These are phyloP conservation scores for Phyllotreta striolata DNA, from an alignment of 2,888 invertebrate species.

Conservation along the genomic window DNA sequence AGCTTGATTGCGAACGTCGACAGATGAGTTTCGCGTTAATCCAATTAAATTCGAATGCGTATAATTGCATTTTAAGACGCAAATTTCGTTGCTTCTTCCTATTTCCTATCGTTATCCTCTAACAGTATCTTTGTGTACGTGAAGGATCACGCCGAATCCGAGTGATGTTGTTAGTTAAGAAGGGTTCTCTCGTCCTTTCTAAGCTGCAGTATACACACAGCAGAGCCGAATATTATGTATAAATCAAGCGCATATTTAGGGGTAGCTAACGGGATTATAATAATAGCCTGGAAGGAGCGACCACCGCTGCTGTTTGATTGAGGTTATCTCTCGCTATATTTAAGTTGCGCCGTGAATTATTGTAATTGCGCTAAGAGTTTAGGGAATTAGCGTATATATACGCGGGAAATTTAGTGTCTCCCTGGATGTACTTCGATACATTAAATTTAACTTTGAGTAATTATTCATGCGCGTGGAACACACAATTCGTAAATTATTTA, in stretches of 20 bases:
- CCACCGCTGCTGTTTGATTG: conserved; percentile 54
- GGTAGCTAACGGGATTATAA: conserved; percentile 50
- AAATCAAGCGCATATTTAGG: conserved; percentile 56
- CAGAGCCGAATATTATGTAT: conserved; percentile 52
- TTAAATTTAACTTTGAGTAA: conserved; percentile 9
- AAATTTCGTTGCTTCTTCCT: too few relatives aligned
- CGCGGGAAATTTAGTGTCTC: conserved; percentile 3
- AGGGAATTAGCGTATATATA: conserved; percentile 2
- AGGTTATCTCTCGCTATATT: conserved; percentile 54
- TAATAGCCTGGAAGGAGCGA: conserved; percentile 54
- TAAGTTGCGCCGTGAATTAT: conserved; percentile 24
- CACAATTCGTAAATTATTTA: too few relatives aligned
- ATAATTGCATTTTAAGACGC: too few relatives aligned
- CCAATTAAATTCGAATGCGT: background rate
- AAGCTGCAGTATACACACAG: conserved; percentile 12
- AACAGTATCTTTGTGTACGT: background rate
- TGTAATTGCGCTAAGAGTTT: conserved; percentile 20
- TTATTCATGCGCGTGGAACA: background rate
- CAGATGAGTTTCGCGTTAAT: background rate
- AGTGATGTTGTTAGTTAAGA: conserved; percentile 2
- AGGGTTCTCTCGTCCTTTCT: conserved; percentile 14
- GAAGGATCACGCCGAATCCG: conserved; percentile 9
- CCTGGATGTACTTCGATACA: background rate
- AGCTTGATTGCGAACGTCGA: conserved; percentile 6
- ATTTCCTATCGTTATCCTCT: background rate